Evolutionary conservation across 2,113 vertebrate species (phyloP), one percentile per base, ranked within the genome.

Genomic region (Eretmochelys imbricata): DNA sequence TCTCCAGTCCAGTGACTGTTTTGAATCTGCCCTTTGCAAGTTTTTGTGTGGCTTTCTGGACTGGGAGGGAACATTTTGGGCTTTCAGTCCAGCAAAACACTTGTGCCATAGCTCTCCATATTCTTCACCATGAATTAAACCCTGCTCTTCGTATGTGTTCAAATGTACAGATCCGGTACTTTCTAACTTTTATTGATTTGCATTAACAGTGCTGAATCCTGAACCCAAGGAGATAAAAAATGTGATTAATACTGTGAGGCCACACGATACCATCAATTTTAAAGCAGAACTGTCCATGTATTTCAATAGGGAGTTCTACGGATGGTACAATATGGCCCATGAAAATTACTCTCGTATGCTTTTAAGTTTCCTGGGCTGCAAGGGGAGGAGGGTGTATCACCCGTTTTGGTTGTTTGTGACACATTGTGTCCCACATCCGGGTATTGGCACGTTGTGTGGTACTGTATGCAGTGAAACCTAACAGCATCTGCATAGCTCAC

Each of bases 401-500:
- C 19, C 86, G 85, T 91, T 62, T 51, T 88, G 86, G 83, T 46
- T 95, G 72, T 42, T 90, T 72, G 88, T 89, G 62, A 95, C 89
- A 87, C 57, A 87, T 94, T 87, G 59, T 89, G 78, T 92, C 79
- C 89, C 94, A 87, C 89, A 87, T 81, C 88, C 46, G 92, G 95
- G 93, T 96, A 80, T 87, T 98, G 98, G 96, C 97, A 97, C 94
- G 82, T 90, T 97, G 92, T 14, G 1, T 50, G 87, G 95, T 82
- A 57, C 20, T 10, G 69, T 90, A 92, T 85, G 90, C 97, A 93
- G 91, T 95, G 89, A 98, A 97, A 93, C 95, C 46, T 86, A 97
- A 93, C 96, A 50, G 88, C 93, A 59, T 98, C 98, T 98, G 97
- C 97, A 96, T 89, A 97, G 98, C 98, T 98, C 96, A 80, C 85